Evolutionary conservation across 2,888 invertebrate species (phyloP).

Genomic region (Himalopsyche anomala): DNA sequence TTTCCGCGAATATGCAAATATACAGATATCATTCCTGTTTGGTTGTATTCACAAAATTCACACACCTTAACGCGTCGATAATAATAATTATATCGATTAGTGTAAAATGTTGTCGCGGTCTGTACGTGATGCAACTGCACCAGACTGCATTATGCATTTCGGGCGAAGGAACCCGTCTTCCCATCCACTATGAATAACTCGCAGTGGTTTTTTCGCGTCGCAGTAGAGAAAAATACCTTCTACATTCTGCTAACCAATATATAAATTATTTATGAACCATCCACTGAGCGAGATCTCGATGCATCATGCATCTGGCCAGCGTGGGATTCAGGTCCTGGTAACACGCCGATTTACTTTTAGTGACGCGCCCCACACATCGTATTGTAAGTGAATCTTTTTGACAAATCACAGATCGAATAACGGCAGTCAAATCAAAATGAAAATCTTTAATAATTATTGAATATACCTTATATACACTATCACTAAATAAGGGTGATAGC

Average conservation of each 20-base stretch:
- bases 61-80: too few relatives aligned
- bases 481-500: too few relatives aligned
- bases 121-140: not conserved
- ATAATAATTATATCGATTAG: not conserved
- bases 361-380: not conserved
- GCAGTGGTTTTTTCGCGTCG: not conserved
- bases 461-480: too few relatives aligned
- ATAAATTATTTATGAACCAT: constrained; percentile 54
- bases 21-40: too few relatives aligned
- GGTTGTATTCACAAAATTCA: too few relatives aligned
- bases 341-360: not conserved
- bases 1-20: too few relatives aligned
- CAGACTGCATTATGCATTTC: constrained; percentile 59
- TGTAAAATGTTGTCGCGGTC: not conserved
- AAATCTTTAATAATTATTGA: too few relatives aligned
- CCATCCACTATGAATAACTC: constrained; percentile 28
- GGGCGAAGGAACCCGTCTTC: constrained; percentile 53
- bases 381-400: too few relatives aligned
- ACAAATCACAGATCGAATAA: too few relatives aligned
- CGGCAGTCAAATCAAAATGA: too few relatives aligned
- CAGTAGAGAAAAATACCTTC: constrained; percentile 8
- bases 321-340: constrained; percentile 44
- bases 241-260: constrained; percentile 36
- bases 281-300: constrained; percentile 16
- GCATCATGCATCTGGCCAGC: constrained; percentile 48